A percentile compares a stretch with the other conserved stretches of the same genome.
Conservation (phyloP, 2,113 vertebrate genomes). For the Phoenicopterus ruber region DNA sequence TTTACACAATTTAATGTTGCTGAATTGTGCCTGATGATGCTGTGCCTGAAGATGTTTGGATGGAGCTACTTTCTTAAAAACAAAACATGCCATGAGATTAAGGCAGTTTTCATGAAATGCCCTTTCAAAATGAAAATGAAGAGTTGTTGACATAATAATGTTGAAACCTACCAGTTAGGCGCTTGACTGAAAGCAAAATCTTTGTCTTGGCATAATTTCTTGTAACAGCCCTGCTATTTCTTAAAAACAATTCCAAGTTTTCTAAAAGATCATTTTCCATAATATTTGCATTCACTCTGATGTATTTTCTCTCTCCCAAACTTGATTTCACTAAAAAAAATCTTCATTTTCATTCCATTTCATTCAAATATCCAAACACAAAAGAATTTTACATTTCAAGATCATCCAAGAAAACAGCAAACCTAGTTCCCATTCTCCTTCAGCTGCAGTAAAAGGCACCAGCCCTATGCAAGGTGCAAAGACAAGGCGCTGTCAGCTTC, state of each 20-base stretch:
- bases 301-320: neutral
- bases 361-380: neutral
- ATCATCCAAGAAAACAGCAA: fast-evolving
- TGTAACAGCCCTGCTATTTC: neutral
- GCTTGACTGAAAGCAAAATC: neutral
- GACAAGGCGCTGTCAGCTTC: neutral
- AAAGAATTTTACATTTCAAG: neutral
- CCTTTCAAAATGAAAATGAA: neutral
- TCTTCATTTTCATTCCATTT: neutral
- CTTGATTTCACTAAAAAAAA: neutral
- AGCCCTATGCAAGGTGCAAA: neutral
- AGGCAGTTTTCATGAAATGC: neutral
- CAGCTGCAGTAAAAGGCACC: neutral
- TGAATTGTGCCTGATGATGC: neutral
- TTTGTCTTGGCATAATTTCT: neutral
- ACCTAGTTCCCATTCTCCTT: neutral
- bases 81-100: neutral
- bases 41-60: neutral
- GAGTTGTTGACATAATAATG: neutral
- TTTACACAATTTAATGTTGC: neutral
- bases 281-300: neutral
- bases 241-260: neutral
- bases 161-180: neutral
- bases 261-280: neutral
- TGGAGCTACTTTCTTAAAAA: neutral